Evolutionary conservation across 2,797 vertebrate species (phyloP).

Genomic region (Morus bassanus): DNA sequence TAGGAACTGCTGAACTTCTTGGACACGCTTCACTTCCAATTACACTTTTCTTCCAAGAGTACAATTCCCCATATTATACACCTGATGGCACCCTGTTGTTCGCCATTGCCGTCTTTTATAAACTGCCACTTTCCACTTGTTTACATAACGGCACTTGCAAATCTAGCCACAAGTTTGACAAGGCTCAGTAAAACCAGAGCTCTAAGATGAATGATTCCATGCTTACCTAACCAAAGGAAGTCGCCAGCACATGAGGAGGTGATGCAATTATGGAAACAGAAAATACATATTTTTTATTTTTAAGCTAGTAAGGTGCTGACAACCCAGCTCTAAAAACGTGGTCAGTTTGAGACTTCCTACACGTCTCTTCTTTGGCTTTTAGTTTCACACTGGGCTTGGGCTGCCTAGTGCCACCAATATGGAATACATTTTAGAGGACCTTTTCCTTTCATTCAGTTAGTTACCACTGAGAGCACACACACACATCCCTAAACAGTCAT

Average conservation of each 20-base stretch:
- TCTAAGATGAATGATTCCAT: neutral
- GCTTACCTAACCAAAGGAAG: neutral
- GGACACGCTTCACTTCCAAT: neutral
- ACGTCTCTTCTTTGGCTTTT: neutral
- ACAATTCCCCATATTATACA: neutral
- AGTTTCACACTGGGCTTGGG: neutral
- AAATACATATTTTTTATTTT: neutral
- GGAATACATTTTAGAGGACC: neutral
- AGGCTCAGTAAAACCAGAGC: neutral
- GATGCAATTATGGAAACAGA: neutral
- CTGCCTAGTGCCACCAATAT: neutral
- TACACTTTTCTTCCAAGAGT: neutral
- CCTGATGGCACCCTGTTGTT: neutral
- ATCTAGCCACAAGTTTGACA: neutral
- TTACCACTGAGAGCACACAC: neutral
- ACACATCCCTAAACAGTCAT: neutral
- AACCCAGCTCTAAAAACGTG: neutral
- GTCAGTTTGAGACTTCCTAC: neutral
- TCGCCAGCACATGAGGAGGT: neutral
- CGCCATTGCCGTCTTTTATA: neutral
- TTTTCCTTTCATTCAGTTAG: neutral
- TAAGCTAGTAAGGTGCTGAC: neutral
- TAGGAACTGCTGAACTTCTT: neutral
- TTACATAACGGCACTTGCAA: neutral
- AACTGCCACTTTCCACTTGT: neutral